phyloP scores from a whole-genome alignment of 2,797 vertebrate genomes.

The Lacerta viridis region DNA sequence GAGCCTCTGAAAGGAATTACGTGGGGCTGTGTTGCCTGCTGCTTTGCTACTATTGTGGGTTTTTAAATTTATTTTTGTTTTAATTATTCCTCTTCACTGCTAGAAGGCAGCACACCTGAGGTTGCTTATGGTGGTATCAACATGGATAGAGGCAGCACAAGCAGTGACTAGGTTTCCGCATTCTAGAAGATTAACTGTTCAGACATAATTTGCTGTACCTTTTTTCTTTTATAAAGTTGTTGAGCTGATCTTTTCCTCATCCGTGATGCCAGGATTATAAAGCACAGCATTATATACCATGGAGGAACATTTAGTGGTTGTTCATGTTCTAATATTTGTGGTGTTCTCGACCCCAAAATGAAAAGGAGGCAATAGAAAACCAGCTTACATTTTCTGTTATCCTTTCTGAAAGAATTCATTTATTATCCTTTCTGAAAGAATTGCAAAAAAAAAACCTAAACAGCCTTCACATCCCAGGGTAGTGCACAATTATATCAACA shows the following conservation, averaged over 20 bases:
- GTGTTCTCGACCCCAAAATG: background rate
- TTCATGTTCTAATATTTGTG: background rate
- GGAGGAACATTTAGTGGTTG: background rate
- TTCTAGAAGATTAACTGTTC: background rate
- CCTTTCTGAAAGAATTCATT: background rate
- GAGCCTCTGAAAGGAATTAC: rapidly evolving
- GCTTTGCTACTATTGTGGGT: background rate
- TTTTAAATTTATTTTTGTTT: background rate
- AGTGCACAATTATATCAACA: no score
- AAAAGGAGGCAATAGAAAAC: background rate
- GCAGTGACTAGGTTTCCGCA: background rate
- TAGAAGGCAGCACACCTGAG: background rate
- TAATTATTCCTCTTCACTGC: background rate
- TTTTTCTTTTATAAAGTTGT: background rate
- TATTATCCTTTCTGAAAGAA: background rate
- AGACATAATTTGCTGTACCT: background rate
- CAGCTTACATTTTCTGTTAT: background rate
- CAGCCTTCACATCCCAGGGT: no score
- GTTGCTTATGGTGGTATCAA: background rate
- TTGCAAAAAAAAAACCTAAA: no score
- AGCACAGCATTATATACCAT: background rate
- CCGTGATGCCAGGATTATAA: background rate
- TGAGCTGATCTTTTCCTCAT: background rate
- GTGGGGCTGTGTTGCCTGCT: background rate
- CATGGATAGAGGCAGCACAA: background rate